Base-by-base conservation (phyloP, 2,888 invertebrate genomes). In the Aphodius sticticus region DNA sequence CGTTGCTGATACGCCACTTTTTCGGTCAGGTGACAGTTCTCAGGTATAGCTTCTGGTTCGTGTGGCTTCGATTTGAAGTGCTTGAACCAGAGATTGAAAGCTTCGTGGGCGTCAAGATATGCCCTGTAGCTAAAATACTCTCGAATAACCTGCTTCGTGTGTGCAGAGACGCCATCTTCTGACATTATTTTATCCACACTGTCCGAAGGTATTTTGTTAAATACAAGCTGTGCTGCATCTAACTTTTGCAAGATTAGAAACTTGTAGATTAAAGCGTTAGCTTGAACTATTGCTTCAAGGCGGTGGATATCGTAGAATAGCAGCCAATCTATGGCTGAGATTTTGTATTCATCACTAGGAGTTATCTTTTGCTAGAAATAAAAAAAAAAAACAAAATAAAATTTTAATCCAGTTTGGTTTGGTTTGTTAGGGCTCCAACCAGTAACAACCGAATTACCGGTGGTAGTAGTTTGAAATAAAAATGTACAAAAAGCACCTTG, bases 101-200 rank as follows among this genome's bases (percentile, higher is more conserved):
- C 93, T 88, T 97, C 96, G 81, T 96, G 92, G 4, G 96, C 97
- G 85, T 96, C 94, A 83, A 98, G 90, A 87, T 97, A 98, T 0
- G 96, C 93, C 88, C 96, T 95, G 86, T 96, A 93, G 88, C 97
- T 96, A 53, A 98, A 91, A 89, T 96, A 96, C 88, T 98, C 98
- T 83, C 96, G 93, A 78, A 97, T 87, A 76, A 89, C 89, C 83
- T 90, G 90, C 81, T 90, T 85, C 6, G 88, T 88, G 84, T 91
- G 89, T 83, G 91, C 87, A 78, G 92, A 88, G 76, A 91, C 84
- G 86, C 90, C 90, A 84, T 90, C 85, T 77, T 89, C 86, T 71
- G 89, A 86, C 74, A 91, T 87, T 14, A 94, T 89, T 12, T 92
- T 88, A 78, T 92, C 92, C 9, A 95, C 90, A 0, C 93, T 90